These are phyloP conservation scores for Gambusia yucatana DNA, from an alignment of 2,797 vertebrate genomes.

Conservation along the genomic window DNA sequence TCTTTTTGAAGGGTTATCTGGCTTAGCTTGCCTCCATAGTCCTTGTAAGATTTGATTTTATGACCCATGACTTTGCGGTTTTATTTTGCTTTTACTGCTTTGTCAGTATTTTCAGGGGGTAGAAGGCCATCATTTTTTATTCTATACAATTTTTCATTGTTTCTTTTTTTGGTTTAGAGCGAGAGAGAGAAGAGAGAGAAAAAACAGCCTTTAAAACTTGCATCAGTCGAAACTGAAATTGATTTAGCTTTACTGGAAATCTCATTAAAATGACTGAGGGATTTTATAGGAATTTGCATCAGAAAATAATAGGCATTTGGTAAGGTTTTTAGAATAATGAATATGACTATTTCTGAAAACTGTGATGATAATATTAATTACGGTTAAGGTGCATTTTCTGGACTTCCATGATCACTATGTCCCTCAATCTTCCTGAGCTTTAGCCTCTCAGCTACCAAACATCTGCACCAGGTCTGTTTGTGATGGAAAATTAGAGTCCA, in stretches of 20 bases:
- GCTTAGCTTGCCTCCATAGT: not conserved
- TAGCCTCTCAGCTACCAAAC: not conserved
- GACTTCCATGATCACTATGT: not conserved
- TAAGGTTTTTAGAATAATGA: not conserved
- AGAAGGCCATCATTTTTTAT: not conserved
- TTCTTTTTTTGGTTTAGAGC: not conserved
- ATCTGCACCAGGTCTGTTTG: not conserved
- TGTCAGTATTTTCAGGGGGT: not conserved
- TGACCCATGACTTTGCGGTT: not conserved
- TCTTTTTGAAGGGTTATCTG: not conserved
- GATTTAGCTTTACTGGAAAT: not conserved
- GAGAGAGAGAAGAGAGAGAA: not conserved
- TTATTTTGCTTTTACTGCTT: not conserved
- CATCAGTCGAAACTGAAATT: not conserved
- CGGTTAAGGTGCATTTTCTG: not conserved
- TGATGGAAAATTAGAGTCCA: not conserved
- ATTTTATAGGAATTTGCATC: not conserved
- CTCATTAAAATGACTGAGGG: not conserved
- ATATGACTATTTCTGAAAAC: not conserved
- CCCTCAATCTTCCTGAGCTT: not conserved
- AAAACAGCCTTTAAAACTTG: not conserved
- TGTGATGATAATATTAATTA: not conserved
- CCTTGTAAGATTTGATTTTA: not conserved
- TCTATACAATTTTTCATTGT: not conserved
- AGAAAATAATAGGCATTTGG: not conserved